Base-by-base conservation (phyloP, 2,888 invertebrate species). In the Molorchus minor region DNA sequence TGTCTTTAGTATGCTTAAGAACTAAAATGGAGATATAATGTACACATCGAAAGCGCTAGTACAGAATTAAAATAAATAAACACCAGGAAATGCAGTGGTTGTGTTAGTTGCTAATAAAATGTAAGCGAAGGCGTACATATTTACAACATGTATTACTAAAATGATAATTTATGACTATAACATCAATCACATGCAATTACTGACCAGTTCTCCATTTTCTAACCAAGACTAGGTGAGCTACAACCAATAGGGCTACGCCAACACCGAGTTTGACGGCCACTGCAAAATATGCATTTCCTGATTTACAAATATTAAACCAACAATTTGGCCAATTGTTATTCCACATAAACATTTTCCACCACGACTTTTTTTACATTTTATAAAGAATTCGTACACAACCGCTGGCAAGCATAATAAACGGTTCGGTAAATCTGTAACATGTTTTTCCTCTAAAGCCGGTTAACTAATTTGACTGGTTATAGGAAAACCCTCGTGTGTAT, bases 191-290 rank as follows among this genome's bases (percentile, higher is more conserved):
- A 75, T 75, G 74, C 75, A 74, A 56, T 58, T 86, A 88, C 87
- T 86, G 87, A 90, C 90, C 89, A 81, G 88, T 86, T 79, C 87
- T 86, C 84, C 85, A 85, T 82, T 88, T 88, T 84, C 89, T 90
- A 82, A 91, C 87, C 82, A 93, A 87, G 80, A 93, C 91, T 82
- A 91, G 88, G 84, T 92, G 91, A 77, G 93, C 93, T 80, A 92
- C 92, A 81, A 89, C 86, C 82, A 92, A 87, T 80, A 93, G 87
- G 78, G 92, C 91, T 81, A 90, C 86, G 81, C 93, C 93, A 82
- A 93, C 89, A 82, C 87, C 88, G 84, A 93, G 85, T 86, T 92
- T 93, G 84, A 92, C 88, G 83, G 90, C 89, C 87, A 92, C 93
- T 93, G 90, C 80, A 92, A 91, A 86, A 88, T 79, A 78, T 77